Conservation (phyloP, 1,140 invertebrate species). For the Spodoptera litura region DNA sequence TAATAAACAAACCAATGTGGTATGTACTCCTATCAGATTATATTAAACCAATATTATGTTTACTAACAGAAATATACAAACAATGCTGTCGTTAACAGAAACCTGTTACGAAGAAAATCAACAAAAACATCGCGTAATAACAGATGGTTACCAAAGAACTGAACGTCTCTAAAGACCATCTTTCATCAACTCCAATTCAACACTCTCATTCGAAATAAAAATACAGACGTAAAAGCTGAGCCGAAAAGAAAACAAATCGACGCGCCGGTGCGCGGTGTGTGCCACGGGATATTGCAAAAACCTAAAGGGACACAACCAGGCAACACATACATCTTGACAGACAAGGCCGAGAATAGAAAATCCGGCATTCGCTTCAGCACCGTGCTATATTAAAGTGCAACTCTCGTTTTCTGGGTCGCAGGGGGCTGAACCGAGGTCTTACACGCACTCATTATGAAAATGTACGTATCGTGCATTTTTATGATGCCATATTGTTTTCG, state of each 20-base stretch:
- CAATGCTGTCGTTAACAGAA: background rate
- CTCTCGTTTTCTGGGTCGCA: conserved; percentile 40
- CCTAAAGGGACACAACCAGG: conserved; percentile 23
- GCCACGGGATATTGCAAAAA: conserved; percentile 45
- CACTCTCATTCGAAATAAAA: conserved; percentile 31
- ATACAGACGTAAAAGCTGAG: conserved; percentile 28
- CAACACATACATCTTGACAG: conserved; percentile 41
- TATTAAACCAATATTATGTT: no score
- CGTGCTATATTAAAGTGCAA: conserved; percentile 53
- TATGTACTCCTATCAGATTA: no score
- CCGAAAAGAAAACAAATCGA: conserved; percentile 18
- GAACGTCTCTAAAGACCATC: conserved; percentile 15
- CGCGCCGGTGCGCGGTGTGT: conserved; percentile 9
- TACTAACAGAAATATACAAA: no score
- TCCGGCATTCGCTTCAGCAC: conserved; percentile 36
- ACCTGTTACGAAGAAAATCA: background rate
- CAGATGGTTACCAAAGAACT: conserved; percentile 14
- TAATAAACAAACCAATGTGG: no score
- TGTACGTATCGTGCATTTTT: conserved; percentile 35
- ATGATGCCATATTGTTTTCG: background rate
- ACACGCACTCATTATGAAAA: conserved; percentile 45
- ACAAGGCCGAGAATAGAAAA: conserved; percentile 37
- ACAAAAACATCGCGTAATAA: conserved; percentile 20
- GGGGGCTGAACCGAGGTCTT: conserved; percentile 16
- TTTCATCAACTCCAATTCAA: conserved; percentile 32